Conservation (phyloP, 2,888 invertebrate genomes). For the Tricholauxania praeusta region DNA sequence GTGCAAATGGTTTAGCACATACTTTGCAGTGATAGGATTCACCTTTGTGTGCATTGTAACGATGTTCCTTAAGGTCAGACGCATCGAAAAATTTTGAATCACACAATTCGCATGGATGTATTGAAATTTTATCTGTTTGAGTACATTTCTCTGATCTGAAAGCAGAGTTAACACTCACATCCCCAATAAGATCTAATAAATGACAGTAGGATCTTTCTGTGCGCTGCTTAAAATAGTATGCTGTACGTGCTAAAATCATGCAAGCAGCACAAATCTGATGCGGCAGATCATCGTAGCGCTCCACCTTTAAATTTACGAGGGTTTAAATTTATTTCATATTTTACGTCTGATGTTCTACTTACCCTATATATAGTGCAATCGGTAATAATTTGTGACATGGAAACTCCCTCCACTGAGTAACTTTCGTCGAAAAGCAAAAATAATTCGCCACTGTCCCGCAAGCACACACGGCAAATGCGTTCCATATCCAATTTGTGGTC, state of each 20-base stretch:
- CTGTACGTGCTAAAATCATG: slow-evolving; percentile 57
- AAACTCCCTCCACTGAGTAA: slow-evolving; percentile 51
- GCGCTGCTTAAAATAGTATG: slow-evolving; percentile 63
- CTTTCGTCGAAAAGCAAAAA: slow-evolving; percentile 60
- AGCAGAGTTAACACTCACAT: background rate
- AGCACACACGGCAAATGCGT: slow-evolving; percentile 63
- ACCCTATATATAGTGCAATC: slow-evolving; percentile 57
- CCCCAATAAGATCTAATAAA: slow-evolving; percentile 54
- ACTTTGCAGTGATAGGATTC: slow-evolving; percentile 62
- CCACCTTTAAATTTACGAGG: slow-evolving; percentile 58
- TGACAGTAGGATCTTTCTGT: slow-evolving; percentile 63
- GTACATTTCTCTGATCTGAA: slow-evolving; percentile 47
- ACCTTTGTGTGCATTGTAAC: slow-evolving; percentile 51
- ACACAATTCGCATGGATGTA: slow-evolving; percentile 64
- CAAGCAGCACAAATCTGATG: slow-evolving; percentile 64
- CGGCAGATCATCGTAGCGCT: slow-evolving; percentile 66
- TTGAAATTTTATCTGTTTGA: slow-evolving; percentile 61
- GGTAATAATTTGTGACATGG: slow-evolving; percentile 59
- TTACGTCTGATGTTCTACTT: background rate
- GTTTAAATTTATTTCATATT: too few species aligned
- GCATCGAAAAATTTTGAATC: slow-evolving; percentile 58
- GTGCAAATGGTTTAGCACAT: slow-evolving; percentile 68
- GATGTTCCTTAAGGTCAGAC: slow-evolving; percentile 57
- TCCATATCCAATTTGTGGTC: slow-evolving; percentile 23
- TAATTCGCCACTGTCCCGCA: slow-evolving; percentile 54